Percentiles rank a stretch among this genome's conserved stretches.
These are phyloP conservation scores for Chanos chanos DNA, from an alignment of 2,797 vertebrate species.

Conservation along the genomic window DNA sequence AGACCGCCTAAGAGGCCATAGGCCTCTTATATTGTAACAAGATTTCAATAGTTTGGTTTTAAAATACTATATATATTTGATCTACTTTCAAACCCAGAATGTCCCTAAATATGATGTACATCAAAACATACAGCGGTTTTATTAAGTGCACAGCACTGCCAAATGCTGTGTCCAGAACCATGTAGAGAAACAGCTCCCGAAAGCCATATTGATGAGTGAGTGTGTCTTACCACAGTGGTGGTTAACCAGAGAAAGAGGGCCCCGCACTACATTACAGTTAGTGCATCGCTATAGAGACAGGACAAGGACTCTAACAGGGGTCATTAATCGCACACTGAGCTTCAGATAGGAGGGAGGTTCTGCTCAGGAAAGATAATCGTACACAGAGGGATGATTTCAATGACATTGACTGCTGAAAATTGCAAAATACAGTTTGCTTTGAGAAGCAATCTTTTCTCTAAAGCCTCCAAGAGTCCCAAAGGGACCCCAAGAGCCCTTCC, in stretches of 20 bases:
- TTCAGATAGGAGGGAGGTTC: constrained; percentile 17
- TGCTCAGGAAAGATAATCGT: constrained; percentile 25
- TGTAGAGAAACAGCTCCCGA: constrained; percentile 47
- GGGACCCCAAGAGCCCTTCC: constrained; percentile 32
- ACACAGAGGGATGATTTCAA: constrained; percentile 28
- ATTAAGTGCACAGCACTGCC: too few relatives aligned
- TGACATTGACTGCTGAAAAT: constrained; percentile 31
- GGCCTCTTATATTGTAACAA: too few relatives aligned
- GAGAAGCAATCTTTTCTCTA: constrained; percentile 12
- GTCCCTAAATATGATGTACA: too few relatives aligned
- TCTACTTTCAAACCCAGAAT: too few relatives aligned
- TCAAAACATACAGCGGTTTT: too few relatives aligned
- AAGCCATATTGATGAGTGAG: constrained; percentile 2
- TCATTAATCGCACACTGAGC: constrained; percentile 30
- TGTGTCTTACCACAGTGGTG: background rate
- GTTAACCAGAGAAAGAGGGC: constrained; percentile 7
- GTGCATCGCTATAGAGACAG: constrained; percentile 30
- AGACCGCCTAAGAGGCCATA: too few relatives aligned
- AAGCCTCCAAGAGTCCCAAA: constrained; percentile 32
- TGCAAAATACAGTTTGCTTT: constrained; percentile 19
- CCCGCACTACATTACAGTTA: constrained; percentile 3
- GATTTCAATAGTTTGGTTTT: too few relatives aligned
- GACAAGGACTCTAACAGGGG: constrained; percentile 23
- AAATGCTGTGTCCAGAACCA: too few relatives aligned
- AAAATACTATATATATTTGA: too few relatives aligned